A percentile compares a stretch with the other conserved stretches of the same genome.
phyloP scores from a whole-genome alignment of 2,113 vertebrate species.

The Microtus montanus region DNA sequence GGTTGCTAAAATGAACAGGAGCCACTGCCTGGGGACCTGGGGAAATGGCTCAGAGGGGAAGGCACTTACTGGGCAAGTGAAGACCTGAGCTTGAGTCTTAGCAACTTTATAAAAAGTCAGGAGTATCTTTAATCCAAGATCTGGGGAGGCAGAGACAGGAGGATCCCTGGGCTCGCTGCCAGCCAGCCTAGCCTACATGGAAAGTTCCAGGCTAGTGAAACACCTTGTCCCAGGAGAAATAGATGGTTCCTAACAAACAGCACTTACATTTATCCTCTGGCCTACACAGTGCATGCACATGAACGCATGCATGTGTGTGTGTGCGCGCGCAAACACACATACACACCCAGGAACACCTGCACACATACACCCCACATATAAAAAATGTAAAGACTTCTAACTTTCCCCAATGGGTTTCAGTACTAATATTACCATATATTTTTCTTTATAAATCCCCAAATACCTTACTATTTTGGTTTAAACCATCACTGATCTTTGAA shows the following conservation, averaged over 20 bases:
- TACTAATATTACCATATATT: neutral
- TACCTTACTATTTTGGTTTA: constrained; percentile 17
- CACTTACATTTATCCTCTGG: neutral
- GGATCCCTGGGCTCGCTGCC: neutral
- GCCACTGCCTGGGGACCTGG: neutral
- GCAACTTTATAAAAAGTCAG: neutral
- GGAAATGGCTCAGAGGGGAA: neutral
- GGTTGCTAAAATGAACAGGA: neutral
- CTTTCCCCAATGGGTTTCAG: neutral
- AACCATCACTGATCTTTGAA: neutral
- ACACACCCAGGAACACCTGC: too few relatives aligned
- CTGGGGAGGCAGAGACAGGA: neutral
- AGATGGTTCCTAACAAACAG: neutral
- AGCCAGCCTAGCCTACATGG: neutral
- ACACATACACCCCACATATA: neutral
- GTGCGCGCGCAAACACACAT: too few relatives aligned
- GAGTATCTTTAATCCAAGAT: neutral
- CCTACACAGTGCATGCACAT: neutral
- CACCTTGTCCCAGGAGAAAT: neutral
- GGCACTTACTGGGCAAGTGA: too few relatives aligned
- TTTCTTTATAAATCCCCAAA: neutral
- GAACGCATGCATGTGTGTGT: too few relatives aligned
- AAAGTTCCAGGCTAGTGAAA: neutral
- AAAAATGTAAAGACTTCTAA: neutral
- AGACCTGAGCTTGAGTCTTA: neutral